Conservation (phyloP, 2,113 vertebrate species). For the Todiramphus saurophagus region DNA sequence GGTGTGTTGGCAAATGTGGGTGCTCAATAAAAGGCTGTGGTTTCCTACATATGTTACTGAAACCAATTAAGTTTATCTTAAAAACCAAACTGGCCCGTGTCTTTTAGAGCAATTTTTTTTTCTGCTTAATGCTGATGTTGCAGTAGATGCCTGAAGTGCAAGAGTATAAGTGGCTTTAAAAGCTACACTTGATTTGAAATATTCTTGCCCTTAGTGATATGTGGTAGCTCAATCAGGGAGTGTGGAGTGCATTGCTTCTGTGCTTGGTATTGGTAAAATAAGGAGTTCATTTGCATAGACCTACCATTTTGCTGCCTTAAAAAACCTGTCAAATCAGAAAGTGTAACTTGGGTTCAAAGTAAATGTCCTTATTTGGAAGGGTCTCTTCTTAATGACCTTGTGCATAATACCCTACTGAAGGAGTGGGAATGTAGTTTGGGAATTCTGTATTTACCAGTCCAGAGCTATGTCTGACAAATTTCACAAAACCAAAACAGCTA, state of each 20-base stretch:
- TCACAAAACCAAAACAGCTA: not conserved
- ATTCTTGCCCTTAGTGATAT: not conserved
- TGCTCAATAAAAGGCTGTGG: not conserved
- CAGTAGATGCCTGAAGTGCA: not conserved
- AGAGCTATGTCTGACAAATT: not conserved
- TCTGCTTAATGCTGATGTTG: not conserved
- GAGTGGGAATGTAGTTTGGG: not conserved
- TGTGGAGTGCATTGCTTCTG: rapidly evolving
- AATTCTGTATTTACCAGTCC: not conserved
- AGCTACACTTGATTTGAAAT: not conserved
- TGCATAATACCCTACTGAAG: not conserved
- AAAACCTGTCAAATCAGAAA: not conserved
- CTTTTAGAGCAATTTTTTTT: not conserved
- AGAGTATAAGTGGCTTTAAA: not conserved
- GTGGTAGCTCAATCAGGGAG: not conserved
- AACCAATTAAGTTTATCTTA: not conserved
- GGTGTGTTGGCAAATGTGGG: not conserved
- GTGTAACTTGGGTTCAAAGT: not conserved
- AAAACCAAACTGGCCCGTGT: not conserved
- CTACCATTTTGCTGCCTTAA: not conserved
- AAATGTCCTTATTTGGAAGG: not conserved
- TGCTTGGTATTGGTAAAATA: not conserved
- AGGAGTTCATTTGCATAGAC: not conserved
- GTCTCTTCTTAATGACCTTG: not conserved
- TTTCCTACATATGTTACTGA: not conserved